Evolutionary conservation across 2,888 invertebrate species (phyloP).

Genomic region (Ceriagrion tenellum): DNA sequence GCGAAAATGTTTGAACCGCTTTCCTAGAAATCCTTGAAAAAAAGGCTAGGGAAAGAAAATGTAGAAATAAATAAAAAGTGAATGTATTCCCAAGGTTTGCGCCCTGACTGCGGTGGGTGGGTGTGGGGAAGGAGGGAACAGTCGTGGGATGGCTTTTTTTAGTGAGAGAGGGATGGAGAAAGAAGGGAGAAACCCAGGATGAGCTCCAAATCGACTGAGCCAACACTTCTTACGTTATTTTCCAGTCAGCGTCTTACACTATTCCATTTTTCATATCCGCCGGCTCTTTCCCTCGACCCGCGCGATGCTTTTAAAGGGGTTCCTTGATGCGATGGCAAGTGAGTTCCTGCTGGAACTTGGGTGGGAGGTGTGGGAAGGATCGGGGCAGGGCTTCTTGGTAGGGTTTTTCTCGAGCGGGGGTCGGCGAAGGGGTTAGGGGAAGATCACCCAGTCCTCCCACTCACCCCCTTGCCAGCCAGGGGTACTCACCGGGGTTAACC

Average conservation of each 20-base stretch:
- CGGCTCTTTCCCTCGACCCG: background rate
- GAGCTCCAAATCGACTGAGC: conserved; percentile 7
- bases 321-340: background rate
- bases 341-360: background rate
- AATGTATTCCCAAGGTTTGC: background rate
- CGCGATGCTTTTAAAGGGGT: conserved; percentile 1
- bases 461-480: background rate
- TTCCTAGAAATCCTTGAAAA: background rate
- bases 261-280: conserved; percentile 15
- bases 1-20: background rate
- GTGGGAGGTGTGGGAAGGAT: background rate
- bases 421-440: background rate
- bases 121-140: background rate
- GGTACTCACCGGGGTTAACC: background rate
- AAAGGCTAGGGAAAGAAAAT: background rate
- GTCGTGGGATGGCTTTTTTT: background rate
- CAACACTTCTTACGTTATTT: background rate
- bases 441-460: background rate
- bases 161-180: background rate
- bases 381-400: background rate
- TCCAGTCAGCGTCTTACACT: conserved; percentile 11
- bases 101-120: background rate
- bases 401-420: background rate
- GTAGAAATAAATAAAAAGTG: background rate
- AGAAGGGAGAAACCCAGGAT: background rate